phyloP scores from a whole-genome alignment of 1,140 invertebrate genomes.

The Rhizoglyphus robini region DNA sequence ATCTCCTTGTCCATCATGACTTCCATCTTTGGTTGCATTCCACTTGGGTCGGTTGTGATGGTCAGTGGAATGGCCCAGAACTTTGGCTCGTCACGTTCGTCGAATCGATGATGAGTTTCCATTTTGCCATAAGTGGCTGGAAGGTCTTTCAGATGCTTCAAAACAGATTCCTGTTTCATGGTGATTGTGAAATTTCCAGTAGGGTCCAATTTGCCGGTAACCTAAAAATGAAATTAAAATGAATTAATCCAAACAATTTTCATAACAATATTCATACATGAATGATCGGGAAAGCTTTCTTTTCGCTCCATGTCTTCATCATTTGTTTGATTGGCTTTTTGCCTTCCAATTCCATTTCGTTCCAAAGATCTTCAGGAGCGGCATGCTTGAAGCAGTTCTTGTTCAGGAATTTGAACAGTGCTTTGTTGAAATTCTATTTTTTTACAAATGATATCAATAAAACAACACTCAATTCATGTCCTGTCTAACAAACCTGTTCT shows the following conservation, averaged over 20 bases:
- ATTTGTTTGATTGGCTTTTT: neutral
- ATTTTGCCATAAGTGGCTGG: too few species aligned
- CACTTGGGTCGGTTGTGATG: neutral
- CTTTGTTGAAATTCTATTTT: neutral
- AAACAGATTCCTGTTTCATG: neutral
- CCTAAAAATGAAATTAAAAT: neutral
- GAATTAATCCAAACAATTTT: neutral
- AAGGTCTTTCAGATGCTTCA: neutral
- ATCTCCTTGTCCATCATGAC: neutral
- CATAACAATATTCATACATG: neutral
- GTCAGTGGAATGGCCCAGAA: neutral
- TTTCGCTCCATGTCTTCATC: neutral
- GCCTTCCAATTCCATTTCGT: neutral
- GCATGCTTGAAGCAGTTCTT: neutral
- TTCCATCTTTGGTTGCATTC: neutral
- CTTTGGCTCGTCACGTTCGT: neutral
- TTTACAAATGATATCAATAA: neutral
- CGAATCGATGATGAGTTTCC: neutral
- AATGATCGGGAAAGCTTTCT: neutral
- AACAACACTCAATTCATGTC: neutral
- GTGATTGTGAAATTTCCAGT: neutral
- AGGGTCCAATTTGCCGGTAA: neutral
- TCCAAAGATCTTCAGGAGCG: neutral
- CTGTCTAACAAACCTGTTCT: neutral
- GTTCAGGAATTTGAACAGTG: neutral